phyloP scores from a whole-genome alignment of 2,888 invertebrate genomes.

The Macaria liturata region DNA sequence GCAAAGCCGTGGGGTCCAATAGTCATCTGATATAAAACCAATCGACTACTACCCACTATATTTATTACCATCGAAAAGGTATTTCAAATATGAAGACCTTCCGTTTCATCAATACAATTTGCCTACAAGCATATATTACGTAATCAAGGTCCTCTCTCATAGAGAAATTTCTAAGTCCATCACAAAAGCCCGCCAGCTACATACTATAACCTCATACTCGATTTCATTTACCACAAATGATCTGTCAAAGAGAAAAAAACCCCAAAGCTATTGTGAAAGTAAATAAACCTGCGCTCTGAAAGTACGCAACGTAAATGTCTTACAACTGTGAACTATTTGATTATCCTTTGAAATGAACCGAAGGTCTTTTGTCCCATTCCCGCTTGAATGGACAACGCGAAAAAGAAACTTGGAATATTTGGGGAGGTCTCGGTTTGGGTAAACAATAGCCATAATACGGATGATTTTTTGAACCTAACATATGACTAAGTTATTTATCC shows the following conservation, averaged over 20 bases:
- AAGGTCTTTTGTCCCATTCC: slow-evolving; percentile 58
- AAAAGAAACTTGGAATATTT: slow-evolving; percentile 51
- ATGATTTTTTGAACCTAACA: too few species aligned
- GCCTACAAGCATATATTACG: background rate
- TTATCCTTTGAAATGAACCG: slow-evolving; percentile 65
- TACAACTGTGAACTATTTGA: slow-evolving; percentile 65
- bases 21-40: too few species aligned
- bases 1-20: too few species aligned
- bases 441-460: slow-evolving; percentile 41
- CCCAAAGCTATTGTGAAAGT: slow-evolving; percentile 47
- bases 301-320: slow-evolving; percentile 53
- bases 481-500: too few species aligned
- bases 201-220: slow-evolving; percentile 31
- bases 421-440: slow-evolving; percentile 48
- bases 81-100: slow-evolving; percentile 5
- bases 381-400: slow-evolving; percentile 53
- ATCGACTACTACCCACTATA: too few species aligned
- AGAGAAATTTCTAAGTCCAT: slow-evolving; percentile 18
- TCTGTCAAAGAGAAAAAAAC: slow-evolving; percentile 50
- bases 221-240: slow-evolving; percentile 54
- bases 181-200: slow-evolving; percentile 18
- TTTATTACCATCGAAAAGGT: too few species aligned
- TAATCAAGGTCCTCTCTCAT: slow-evolving; percentile 19
- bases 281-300: slow-evolving; percentile 50
- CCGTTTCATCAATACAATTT: slow-evolving; percentile 9